phyloP scores from a whole-genome alignment of 2,888 invertebrate species.

The Phragmatobia fuliginosa region DNA sequence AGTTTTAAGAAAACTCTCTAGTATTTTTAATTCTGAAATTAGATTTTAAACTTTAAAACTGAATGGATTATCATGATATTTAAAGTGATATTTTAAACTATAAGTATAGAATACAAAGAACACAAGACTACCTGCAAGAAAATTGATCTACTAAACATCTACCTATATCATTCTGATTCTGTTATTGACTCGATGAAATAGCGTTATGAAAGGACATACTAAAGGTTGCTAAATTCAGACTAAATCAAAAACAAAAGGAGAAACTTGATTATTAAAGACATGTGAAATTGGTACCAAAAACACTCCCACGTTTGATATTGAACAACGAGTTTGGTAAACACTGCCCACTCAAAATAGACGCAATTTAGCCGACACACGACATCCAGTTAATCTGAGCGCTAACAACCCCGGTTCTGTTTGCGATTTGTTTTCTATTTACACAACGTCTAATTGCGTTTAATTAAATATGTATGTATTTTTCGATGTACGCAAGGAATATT shows the following conservation, averaged over 20 bases:
- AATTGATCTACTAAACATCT: neutral
- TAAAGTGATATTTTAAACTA: neutral
- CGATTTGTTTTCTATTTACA: constrained; percentile 21
- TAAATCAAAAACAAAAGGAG: constrained; percentile 10
- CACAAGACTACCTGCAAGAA: neutral
- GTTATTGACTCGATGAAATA: neutral
- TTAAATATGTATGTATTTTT: constrained; percentile 8
- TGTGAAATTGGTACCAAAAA: constrained; percentile 10
- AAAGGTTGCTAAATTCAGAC: constrained; percentile 4
- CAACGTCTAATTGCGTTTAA: constrained; percentile 31
- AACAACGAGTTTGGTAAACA: constrained; percentile 38
- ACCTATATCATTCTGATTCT: neutral
- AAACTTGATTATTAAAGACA: neutral
- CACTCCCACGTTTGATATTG: constrained; percentile 27
- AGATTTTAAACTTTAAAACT: neutral
- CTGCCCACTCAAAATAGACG: constrained; percentile 37
- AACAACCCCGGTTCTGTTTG: constrained; percentile 27
- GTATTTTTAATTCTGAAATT: neutral
- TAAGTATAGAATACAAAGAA: too few species aligned
- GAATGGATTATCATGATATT: neutral
- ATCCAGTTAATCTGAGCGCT: constrained; percentile 36
- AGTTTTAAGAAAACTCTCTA: neutral
- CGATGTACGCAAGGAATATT: neutral
- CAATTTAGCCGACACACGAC: constrained; percentile 44
- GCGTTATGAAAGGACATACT: neutral